Evolutionary conservation across 2,113 vertebrate genomes (phyloP), one percentile per base, ranked within the genome.

Genomic region (Petromus typicus): DNA sequence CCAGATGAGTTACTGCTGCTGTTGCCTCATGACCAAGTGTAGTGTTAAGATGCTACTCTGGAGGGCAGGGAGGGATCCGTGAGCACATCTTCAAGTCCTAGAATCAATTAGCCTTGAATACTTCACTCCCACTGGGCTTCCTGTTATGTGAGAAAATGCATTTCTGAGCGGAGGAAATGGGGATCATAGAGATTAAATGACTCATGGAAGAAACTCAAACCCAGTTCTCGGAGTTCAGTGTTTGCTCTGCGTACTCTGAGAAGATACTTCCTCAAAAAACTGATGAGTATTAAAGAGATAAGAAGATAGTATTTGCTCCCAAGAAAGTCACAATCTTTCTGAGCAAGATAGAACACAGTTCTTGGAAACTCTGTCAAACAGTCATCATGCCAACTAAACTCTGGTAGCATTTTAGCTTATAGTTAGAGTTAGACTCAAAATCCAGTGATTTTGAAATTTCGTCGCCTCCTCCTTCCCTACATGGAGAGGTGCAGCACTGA

Each of bases 121-220:
- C 57, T 85, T n/a, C 23, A 16, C 23, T 45, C 40, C 73, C 48
- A 63, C 43, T 83, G 48, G 51, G 63, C 61, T 91, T 93, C 61
- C 43, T 83, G 5, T 80, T 87, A 43, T 54, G 30, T 87, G 79
- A 93, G 88, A 89, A 94, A 92, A 67, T 88, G 78, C 71, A 94
- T 63, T 45, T 91, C 32, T 37, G 43, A 82, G 71, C 27, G 6
- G 37, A 92, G 71, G 92, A 66, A 81, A 73, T 45, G 93, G 23
- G 32, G 16, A 83, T 94, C 73, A 67, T 30, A 82, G 67, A 82
- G n/a, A 66, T 73, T 89, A 78, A 94, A 89, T 93, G 76, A 87
- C 66, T 89, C 88, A 76, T 66, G 54, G 88, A 90, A 76, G 63
- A 84, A 75, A 89, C n/a, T 14, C 43, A 90, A 95, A 59, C 18